phyloP scores from a whole-genome alignment of 2,113 vertebrate species.

The Clarias magur region DNA sequence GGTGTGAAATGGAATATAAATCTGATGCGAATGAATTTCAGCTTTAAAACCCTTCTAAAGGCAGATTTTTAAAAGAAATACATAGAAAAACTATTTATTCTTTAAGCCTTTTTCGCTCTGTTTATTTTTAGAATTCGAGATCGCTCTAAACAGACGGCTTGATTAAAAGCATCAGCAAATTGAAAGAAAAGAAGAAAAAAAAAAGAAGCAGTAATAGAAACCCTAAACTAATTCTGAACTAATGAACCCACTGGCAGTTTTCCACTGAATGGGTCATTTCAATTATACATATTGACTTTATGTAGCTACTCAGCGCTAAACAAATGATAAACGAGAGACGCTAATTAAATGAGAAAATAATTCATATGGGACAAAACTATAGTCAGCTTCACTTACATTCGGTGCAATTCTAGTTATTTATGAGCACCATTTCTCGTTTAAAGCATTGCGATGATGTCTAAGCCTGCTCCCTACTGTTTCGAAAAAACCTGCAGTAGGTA shows the following conservation, averaged over 20 bases:
- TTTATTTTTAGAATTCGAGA: neutral
- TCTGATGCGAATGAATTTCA: neutral
- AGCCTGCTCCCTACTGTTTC: neutral
- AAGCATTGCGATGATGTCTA: neutral
- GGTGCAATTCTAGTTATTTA: neutral
- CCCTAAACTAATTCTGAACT: slow-evolving; percentile 8
- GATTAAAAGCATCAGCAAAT: slow-evolving; percentile 12
- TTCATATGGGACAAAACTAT: neutral
- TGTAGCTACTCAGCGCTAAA: slow-evolving; percentile 22
- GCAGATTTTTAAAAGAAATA: neutral
- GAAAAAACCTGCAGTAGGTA: neutral
- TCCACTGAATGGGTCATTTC: slow-evolving; percentile 7
- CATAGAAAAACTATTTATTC: neutral
- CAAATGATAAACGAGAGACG: slow-evolving; percentile 9
- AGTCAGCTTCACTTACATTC: neutral
- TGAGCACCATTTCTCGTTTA: neutral
- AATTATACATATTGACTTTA: slow-evolving; percentile 25
- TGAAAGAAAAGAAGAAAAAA: neutral
- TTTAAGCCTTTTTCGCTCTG: neutral
- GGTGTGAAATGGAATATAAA: neutral
- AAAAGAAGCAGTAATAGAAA: neutral
- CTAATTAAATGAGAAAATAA: slow-evolving; percentile 6
- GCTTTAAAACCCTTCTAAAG: neutral
- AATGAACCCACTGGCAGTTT: slow-evolving; percentile 20
- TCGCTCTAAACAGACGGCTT: neutral